Evolutionary conservation across 2,113 vertebrate species (phyloP), one percentile per base, ranked within the genome.

Genomic region (Clupea harengus): DNA sequence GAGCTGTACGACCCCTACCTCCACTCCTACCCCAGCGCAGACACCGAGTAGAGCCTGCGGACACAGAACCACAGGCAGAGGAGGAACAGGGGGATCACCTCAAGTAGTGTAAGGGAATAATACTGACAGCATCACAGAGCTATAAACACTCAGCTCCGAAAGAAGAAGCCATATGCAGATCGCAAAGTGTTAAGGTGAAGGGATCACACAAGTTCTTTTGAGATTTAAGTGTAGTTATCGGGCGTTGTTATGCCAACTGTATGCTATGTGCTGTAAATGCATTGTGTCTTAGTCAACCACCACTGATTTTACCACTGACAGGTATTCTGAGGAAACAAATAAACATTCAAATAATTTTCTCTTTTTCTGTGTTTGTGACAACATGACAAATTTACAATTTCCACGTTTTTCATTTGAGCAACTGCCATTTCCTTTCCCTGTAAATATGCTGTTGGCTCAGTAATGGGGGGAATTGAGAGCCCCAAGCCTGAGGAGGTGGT

Each of bases 21-120:
- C 86, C 95, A 91, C 91, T 82, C 92, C 54, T 94, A 94, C 91
- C 93, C 94, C 0, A 86, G 91, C 83, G 91, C 80, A 54, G 89
- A 91, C 25, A 83, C 84, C 2, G 84, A 92, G 50, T 94, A 86
- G 90, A 45, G 7, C 50, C 64, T 32, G 64, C 10, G 10, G 32
- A 3, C 72, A 32, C 11, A 15, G 72, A 78, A 15, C 72, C 28
- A 2, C 28, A 15, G 39, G 64, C 8, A 72, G 72, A 39, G 20
- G 15, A 15, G 5, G 52, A 17, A 13, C 0, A 39, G 10, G 25
- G 7, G 2, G 64, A 72, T 10, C 28, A 17, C 28, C 67, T 39
- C 67, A 39, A 75, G 2, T 39, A 75, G 28, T 75, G 9, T 39
- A 4, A 39, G 67, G 28, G 67, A 75, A 72, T 25, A 13, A 25